These are phyloP conservation scores for Oxyura jamaicensis DNA, from an alignment of 2,113 vertebrate species.

Conservation along the genomic window DNA sequence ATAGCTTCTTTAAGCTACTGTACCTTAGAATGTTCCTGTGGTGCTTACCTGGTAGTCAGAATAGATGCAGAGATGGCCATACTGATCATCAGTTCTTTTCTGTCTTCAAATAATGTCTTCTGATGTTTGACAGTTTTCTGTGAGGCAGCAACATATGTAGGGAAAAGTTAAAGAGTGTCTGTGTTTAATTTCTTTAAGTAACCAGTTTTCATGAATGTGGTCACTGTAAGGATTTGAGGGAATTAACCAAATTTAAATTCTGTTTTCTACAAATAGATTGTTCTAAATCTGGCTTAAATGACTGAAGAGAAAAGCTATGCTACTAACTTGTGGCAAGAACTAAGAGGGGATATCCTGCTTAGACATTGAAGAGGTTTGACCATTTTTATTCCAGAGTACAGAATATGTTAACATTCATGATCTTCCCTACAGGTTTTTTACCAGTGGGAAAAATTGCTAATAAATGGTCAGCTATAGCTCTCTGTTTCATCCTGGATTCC, in stretches of 20 bases:
- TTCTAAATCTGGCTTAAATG: background rate
- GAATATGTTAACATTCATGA: background rate
- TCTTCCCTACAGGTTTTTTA: background rate
- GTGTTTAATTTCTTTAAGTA: background rate
- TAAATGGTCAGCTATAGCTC: background rate
- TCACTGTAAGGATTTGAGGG: background rate
- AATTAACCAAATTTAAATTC: background rate
- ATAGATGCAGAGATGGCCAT: background rate
- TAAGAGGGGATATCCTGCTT: background rate
- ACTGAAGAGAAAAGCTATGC: background rate
- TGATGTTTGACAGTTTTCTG: background rate
- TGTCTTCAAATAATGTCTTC: background rate
- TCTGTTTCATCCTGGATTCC: background rate
- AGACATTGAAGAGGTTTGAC: background rate
- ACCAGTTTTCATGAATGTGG: background rate
- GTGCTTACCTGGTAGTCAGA: background rate
- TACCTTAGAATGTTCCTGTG: background rate
- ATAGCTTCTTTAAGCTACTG: background rate
- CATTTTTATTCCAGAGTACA: background rate
- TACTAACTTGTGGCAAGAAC: background rate
- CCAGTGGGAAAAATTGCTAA: background rate
- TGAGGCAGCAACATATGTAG: background rate
- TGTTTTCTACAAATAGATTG: background rate
- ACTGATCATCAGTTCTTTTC: background rate
- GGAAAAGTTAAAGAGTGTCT: background rate